These are phyloP conservation scores for Stegodyphus mimosarum DNA, from an alignment of 1,140 invertebrate genomes.

Conservation along the genomic window DNA sequence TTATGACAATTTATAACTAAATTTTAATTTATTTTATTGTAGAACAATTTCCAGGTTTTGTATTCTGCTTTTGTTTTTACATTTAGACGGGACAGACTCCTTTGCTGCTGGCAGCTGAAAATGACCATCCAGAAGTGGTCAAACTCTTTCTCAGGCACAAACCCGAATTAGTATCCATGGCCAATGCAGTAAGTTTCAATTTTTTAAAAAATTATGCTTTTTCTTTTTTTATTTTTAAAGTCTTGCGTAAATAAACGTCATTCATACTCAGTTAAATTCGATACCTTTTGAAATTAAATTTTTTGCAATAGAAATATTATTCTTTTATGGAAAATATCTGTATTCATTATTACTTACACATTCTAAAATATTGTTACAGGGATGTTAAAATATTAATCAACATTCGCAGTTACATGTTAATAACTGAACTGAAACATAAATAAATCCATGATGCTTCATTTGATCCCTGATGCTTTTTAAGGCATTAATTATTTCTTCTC, in stretches of 20 bases:
- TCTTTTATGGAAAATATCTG: neutral
- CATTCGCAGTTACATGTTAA: too few relatives aligned
- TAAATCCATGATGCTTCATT: too few relatives aligned
- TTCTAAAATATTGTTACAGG: too few relatives aligned
- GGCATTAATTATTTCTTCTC: too few relatives aligned
- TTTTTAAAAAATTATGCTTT: neutral
- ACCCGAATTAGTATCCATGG: conserved; percentile 92
- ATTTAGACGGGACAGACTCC: conserved; percentile 72
- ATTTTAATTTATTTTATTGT: too few relatives aligned
- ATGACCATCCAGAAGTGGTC: conserved; percentile 98
- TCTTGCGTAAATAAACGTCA: neutral
- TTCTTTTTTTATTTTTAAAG: neutral
- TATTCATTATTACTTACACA: neutral
- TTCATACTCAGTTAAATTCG: too few relatives aligned
- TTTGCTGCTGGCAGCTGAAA: conserved; percentile 88
- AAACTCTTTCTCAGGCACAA: conserved; percentile 97
- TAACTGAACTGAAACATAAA: too few relatives aligned
- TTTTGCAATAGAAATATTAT: neutral
- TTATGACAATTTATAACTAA: too few relatives aligned
- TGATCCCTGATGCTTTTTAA: too few relatives aligned
- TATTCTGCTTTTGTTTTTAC: neutral
- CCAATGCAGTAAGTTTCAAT: conserved; percentile 77
- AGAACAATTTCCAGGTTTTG: too few relatives aligned
- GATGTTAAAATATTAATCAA: too few relatives aligned
- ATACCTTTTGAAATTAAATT: too few relatives aligned